These are phyloP conservation scores for Aradophagus sp. DNA, from an alignment of 1,140 invertebrate species.

Conservation along the genomic window DNA sequence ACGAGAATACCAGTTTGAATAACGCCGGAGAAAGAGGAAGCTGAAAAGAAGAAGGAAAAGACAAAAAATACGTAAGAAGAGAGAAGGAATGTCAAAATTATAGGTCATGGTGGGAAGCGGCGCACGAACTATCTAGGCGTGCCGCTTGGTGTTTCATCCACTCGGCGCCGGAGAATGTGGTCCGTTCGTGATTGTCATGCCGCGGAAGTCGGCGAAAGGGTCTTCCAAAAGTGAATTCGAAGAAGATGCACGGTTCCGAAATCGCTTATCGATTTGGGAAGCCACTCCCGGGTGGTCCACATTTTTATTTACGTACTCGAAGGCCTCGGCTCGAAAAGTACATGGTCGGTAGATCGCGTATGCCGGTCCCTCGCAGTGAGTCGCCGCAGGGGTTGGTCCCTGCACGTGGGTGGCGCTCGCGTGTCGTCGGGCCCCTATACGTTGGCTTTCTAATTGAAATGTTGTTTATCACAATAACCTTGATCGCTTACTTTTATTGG, in stretches of 20 bases:
- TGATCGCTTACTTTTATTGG: constrained; percentile 49
- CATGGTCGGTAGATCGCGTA: constrained; percentile 62
- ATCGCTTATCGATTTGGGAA: constrained; percentile 69
- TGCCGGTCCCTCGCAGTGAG: constrained; percentile 42
- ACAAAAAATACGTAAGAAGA: no score
- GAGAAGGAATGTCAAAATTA: constrained; percentile 8
- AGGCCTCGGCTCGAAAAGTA: constrained; percentile 63
- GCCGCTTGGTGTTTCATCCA: neutral
- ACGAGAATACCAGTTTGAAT: neutral
- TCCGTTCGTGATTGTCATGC: constrained; percentile 54
- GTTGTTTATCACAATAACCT: constrained; percentile 61
- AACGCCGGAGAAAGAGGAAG: neutral
- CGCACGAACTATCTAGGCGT: constrained; percentile 14
- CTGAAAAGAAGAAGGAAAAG: neutral
- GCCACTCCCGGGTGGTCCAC: constrained; percentile 67
- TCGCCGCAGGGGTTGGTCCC: constrained; percentile 57
- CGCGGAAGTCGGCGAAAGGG: constrained; percentile 53
- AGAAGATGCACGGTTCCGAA: constrained; percentile 47
- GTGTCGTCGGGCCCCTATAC: constrained; percentile 63
- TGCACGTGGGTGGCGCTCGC: constrained; percentile 68
- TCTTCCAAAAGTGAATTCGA: constrained; percentile 53
- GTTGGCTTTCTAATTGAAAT: constrained; percentile 71
- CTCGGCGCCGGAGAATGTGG: constrained; percentile 25
- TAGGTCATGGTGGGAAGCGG: constrained; percentile 1
- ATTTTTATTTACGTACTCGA: constrained; percentile 61